These are phyloP conservation scores for Teleiodes luculella DNA, from an alignment of 2,888 invertebrate genomes.

Conservation along the genomic window DNA sequence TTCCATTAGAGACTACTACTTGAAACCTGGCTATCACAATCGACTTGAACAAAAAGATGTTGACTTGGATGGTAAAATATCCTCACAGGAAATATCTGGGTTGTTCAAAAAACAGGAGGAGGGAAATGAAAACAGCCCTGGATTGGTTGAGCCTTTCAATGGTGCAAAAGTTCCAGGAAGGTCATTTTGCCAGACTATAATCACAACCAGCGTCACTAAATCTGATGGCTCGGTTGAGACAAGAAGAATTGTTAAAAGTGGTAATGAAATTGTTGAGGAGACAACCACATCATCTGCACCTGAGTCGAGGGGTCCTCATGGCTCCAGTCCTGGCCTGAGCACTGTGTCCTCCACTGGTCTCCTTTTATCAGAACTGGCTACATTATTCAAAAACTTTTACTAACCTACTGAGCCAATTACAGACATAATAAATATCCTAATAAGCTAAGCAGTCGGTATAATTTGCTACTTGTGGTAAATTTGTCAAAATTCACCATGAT, in stretches of 20 bases:
- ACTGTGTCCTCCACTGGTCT: slow-evolving; percentile 39
- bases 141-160: slow-evolving; percentile 41
- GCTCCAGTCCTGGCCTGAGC: slow-evolving; percentile 41
- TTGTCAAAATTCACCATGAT: too few species aligned
- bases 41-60: slow-evolving; percentile 44
- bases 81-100: slow-evolving; percentile 65
- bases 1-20: slow-evolving; percentile 60
- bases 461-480: too few species aligned
- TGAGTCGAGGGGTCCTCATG: slow-evolving; percentile 33
- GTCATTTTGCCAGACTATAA: slow-evolving; percentile 64
- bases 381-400: slow-evolving; percentile 58
- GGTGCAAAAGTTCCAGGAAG: slow-evolving; percentile 53
- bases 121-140: slow-evolving; percentile 11
- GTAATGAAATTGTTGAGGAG: slow-evolving; percentile 63
- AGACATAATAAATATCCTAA: too few species aligned
- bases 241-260: slow-evolving; percentile 60
- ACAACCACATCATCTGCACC: slow-evolving; percentile 44
- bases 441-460: too few species aligned
- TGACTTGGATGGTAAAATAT: slow-evolving; percentile 67
- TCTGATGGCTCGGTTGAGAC: slow-evolving; percentile 67
- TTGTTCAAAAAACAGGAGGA: slow-evolving; percentile 55
- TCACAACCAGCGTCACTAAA: slow-evolving; percentile 65
- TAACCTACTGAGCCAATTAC: too few species aligned
- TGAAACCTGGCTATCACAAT: slow-evolving; percentile 64
- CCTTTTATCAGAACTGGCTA: slow-evolving; percentile 53